phyloP scores from a whole-genome alignment of 2,888 invertebrate genomes.

The Antheraea assamensis region DNA sequence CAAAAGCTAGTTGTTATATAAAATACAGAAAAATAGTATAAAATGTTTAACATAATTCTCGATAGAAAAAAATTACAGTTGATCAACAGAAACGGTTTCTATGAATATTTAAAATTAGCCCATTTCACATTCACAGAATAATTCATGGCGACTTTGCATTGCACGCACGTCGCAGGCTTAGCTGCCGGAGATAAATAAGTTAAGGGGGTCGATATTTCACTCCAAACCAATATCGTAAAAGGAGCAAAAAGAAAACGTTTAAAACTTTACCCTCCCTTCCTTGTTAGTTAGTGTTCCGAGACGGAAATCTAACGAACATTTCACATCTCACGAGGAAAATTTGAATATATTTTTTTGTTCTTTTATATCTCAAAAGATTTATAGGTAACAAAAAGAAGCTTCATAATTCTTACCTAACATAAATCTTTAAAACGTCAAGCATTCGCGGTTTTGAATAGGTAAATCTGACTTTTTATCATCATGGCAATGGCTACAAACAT shows the following conservation, averaged over 20 bases:
- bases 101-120: slow-evolving; percentile 53
- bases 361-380: slow-evolving; percentile 35
- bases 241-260: slow-evolving; percentile 51
- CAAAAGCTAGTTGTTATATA: too few relatives aligned
- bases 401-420: slow-evolving; percentile 44
- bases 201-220: slow-evolving; percentile 67
- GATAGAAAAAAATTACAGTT: slow-evolving; percentile 36
- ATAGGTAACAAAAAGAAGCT: slow-evolving; percentile 38
- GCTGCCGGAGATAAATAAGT: slow-evolving; percentile 70
- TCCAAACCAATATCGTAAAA: slow-evolving; percentile 70
- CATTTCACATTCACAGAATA: slow-evolving; percentile 57
- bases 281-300: slow-evolving; percentile 33
- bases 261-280: slow-evolving; percentile 41
- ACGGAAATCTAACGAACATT: slow-evolving; percentile 31
- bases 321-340: slow-evolving; percentile 22
- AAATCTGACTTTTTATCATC: slow-evolving; percentile 59
- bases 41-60: background rate
- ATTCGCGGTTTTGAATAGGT: slow-evolving; percentile 48
- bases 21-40: too few relatives aligned
- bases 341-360: slow-evolving; percentile 26
- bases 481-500: slow-evolving; percentile 62
- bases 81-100: slow-evolving; percentile 42
- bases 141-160: slow-evolving; percentile 54
- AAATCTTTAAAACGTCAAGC: slow-evolving; percentile 49
- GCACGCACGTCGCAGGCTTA: slow-evolving; percentile 61